Conservation (phyloP, 1,140 invertebrate genomes). For the Cardiocondyla obscurior region DNA sequence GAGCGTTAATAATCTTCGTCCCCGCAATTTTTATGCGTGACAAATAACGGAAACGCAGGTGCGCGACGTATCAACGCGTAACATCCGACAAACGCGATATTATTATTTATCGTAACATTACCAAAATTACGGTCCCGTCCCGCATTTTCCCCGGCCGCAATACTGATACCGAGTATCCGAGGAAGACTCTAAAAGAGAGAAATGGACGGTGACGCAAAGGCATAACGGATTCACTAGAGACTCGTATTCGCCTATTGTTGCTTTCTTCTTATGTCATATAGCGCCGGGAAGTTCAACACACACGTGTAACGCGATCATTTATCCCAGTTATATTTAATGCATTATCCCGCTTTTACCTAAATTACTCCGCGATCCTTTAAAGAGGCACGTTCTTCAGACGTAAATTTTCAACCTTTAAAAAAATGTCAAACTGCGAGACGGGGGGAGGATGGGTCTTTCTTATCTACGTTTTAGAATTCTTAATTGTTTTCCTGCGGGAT, state of each 20-base stretch:
- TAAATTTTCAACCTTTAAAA: too few relatives aligned
- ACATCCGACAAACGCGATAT: background rate
- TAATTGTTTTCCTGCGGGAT: background rate
- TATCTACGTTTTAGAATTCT: too few relatives aligned
- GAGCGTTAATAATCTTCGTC: background rate
- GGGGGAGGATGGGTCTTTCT: too few relatives aligned
- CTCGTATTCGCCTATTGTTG: background rate
- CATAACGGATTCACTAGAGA: constrained; percentile 31
- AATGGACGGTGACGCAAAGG: constrained; percentile 23
- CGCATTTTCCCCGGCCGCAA: too few relatives aligned
- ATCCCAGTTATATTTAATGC: constrained; percentile 24
- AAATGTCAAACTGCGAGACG: too few relatives aligned
- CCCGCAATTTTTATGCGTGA: background rate
- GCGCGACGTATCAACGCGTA: background rate
- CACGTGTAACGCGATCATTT: constrained; percentile 21
- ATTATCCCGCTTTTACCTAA: constrained; percentile 27
- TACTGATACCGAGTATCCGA: constrained; percentile 8
- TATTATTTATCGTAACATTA: constrained; percentile 22
- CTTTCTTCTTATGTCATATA: background rate
- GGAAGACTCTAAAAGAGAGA: constrained; percentile 30
- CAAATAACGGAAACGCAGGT: background rate
- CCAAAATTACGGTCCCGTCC: too few relatives aligned
- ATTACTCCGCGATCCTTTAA: background rate
- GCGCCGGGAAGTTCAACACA: constrained; percentile 6
- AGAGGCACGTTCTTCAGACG: background rate